These are phyloP conservation scores for Drosophila kurseongensis DNA, from an alignment of 1,140 invertebrate genomes.

Conservation along the genomic window DNA sequence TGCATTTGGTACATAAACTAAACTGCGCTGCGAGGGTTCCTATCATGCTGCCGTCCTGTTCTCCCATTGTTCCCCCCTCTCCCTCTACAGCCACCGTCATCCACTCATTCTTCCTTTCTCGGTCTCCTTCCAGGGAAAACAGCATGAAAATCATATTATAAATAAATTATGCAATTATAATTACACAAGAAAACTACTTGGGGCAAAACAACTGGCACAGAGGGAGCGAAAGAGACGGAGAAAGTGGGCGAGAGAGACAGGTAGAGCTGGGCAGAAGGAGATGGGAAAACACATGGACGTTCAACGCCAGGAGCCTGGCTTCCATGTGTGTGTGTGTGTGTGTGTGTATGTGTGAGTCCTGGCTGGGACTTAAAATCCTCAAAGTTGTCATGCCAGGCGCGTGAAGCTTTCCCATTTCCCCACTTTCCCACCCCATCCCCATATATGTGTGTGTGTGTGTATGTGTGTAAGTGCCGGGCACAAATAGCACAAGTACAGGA, in stretches of 20 bases:
- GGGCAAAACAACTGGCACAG: constrained; percentile 70
- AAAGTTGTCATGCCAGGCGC: constrained; percentile 75
- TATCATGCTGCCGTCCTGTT: constrained; percentile 11
- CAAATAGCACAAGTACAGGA: constrained; percentile 81
- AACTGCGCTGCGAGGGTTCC: constrained; percentile 35
- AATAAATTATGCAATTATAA: constrained; percentile 83
- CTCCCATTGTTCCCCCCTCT: not conserved
- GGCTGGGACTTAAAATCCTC: constrained; percentile 64
- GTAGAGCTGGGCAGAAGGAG: constrained; percentile 1
- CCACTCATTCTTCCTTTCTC: constrained; percentile 1
- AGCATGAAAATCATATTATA: constrained; percentile 83
- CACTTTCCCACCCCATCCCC: not conserved
- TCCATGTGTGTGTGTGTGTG: constrained; percentile 19
- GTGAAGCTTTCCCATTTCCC: constrained; percentile 37
- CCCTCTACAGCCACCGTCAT: not conserved
- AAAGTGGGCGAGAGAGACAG: not conserved
- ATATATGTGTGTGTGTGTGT: constrained; percentile 9
- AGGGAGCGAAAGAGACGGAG: not conserved
- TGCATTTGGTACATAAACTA: constrained; percentile 71
- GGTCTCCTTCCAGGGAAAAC: constrained; percentile 53
- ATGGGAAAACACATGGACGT: constrained; percentile 32
- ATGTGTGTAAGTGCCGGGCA: constrained; percentile 34
- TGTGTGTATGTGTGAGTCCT: constrained; percentile 29
- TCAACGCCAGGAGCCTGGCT: constrained; percentile 20
- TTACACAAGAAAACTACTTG: constrained; percentile 83